Percentiles rank a stretch among this genome's conserved stretches.
Conservation (phyloP, 2,797 vertebrate genomes). For the Pangasius krempfi region DNA sequence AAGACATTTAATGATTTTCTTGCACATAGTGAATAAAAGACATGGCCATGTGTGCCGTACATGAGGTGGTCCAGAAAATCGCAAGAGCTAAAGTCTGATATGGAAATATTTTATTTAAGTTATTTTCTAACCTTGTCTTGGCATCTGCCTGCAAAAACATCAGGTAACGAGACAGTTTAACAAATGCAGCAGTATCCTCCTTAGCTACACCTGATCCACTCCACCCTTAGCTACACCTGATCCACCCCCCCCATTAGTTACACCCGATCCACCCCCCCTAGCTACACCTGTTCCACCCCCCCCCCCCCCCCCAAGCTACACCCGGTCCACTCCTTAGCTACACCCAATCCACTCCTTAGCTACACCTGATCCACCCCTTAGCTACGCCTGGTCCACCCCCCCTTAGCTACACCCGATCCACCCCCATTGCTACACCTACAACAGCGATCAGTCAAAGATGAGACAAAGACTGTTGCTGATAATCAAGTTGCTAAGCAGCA, state of each 20-base stretch:
- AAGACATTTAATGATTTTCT: background rate
- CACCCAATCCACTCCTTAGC: background rate
- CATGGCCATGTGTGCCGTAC: background rate
- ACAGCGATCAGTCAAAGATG: too few species aligned
- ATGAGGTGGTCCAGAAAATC: background rate
- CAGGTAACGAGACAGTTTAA: too few species aligned
- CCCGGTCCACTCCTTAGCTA: background rate
- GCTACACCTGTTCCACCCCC: background rate
- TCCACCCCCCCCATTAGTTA: too few species aligned
- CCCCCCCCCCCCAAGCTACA: background rate
- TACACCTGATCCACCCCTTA: background rate
- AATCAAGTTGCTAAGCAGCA: too few species aligned
- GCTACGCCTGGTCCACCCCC: background rate
- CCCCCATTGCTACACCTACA: background rate
- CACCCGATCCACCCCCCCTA: background rate
- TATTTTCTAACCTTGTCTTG: too few species aligned
- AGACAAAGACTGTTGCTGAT: too few species aligned
- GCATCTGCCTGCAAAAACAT: too few species aligned
- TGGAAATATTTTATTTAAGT: too few species aligned
- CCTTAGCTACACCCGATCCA: background rate
- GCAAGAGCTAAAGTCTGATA: background rate
- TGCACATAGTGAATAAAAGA: background rate
- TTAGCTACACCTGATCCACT: background rate
- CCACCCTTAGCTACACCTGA: background rate
- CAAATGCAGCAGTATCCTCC: too few species aligned